phyloP scores from a whole-genome alignment of 2,797 vertebrate species.

The Pagetopsis macropterus region DNA sequence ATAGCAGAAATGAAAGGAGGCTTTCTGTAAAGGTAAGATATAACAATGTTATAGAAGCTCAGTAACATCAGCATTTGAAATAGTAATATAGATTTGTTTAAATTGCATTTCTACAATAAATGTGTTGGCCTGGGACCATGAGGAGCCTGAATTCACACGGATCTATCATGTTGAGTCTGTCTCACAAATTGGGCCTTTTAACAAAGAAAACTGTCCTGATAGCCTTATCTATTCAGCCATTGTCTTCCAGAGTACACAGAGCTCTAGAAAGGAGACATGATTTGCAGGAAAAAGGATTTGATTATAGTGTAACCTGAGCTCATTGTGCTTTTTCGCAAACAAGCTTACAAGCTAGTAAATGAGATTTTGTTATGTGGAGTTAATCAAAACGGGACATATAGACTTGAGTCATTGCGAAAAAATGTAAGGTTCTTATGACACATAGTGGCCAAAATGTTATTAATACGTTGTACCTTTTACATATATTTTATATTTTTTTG shows the following conservation, averaged over 20 bases:
- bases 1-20: not conserved
- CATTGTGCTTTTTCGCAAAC: not conserved
- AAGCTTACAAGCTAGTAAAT: not conserved
- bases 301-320: not conserved
- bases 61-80: not conserved
- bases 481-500: too few relatives aligned
- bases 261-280: not conserved
- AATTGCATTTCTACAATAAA: conserved; percentile 1
- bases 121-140: not conserved
- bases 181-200: not conserved
- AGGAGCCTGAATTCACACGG: not conserved
- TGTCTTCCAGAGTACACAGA: not conserved
- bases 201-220: not conserved
- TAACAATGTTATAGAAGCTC: not conserved
- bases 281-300: not conserved
- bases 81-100: not conserved
- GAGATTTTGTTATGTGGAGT: not conserved
- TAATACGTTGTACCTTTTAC: too few relatives aligned
- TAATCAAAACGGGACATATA: not conserved
- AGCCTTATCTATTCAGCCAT: not conserved
- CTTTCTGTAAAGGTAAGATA: not conserved
- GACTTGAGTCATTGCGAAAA: not conserved
- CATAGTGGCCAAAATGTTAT: too few relatives aligned
- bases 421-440: too few relatives aligned
- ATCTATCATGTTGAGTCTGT: not conserved